Conservation (phyloP, 2,797 vertebrate genomes). For the Bovichtus diacanthus region DNA sequence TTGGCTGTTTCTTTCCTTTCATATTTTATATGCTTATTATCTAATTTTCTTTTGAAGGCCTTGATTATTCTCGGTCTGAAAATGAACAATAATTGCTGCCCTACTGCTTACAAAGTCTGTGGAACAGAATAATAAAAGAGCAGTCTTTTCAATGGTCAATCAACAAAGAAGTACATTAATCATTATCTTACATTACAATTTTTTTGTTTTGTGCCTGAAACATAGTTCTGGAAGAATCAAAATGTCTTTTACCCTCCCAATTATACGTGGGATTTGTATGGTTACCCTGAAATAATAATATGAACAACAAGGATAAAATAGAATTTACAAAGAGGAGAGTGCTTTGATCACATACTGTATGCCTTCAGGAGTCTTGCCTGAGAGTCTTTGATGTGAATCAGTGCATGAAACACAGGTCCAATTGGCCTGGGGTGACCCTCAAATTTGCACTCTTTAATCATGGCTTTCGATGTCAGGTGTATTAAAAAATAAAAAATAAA, state of each 20-base stretch:
- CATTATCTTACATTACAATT: constrained; percentile 76
- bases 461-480: constrained; percentile 80
- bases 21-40: constrained; percentile 86
- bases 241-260: constrained; percentile 74
- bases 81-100: constrained; percentile 87
- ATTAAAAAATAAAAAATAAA: constrained; percentile 63
- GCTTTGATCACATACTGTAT: constrained; percentile 83
- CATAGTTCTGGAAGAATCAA: constrained; percentile 69
- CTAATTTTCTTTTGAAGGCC: constrained; percentile 84
- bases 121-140: constrained; percentile 70
- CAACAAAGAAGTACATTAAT: constrained; percentile 84
- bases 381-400: constrained; percentile 85
- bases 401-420: constrained; percentile 81
- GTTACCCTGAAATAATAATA: constrained; percentile 72
- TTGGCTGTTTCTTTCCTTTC: constrained; percentile 82
- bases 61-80: constrained; percentile 83
- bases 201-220: constrained; percentile 75
- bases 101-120: constrained; percentile 81
- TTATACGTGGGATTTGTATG: constrained; percentile 64
- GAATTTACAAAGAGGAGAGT: constrained; percentile 62
- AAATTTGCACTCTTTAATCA: constrained; percentile 84
- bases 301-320: constrained; percentile 80
- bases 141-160: constrained; percentile 82
- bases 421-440: constrained; percentile 80
- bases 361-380: constrained; percentile 81